Percentiles rank a stretch among this genome's conserved stretches.
Evolutionary conservation across 2,888 invertebrate species (phyloP).

Genomic region (Drosophila kokeensis): DNA sequence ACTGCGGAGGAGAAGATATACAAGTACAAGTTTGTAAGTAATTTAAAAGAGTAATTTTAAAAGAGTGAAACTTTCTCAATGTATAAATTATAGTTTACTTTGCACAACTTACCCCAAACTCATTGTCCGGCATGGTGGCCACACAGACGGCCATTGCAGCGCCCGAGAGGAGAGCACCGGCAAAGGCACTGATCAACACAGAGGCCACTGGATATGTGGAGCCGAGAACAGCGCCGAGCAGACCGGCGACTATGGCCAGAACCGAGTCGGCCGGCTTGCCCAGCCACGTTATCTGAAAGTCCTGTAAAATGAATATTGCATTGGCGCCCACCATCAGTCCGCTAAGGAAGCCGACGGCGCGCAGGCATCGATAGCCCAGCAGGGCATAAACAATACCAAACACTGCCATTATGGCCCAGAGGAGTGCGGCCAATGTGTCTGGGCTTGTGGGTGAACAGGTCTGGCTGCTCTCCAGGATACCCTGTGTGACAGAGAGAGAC

Average conservation of each 20-base stretch:
- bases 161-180: constrained; percentile 84
- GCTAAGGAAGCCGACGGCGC: constrained; percentile 94
- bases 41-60: not conserved
- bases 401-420: constrained; percentile 86
- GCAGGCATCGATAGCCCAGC: constrained; percentile 94
- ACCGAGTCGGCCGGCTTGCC: constrained; percentile 86
- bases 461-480: constrained; percentile 84
- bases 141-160: constrained; percentile 85
- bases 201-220: constrained; percentile 85
- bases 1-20: constrained; percentile 55
- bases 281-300: constrained; percentile 91
- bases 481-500: constrained; percentile 62
- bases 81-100: not conserved
- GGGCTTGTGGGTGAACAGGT: constrained; percentile 83
- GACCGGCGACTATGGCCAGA: constrained; percentile 84
- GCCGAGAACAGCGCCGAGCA: constrained; percentile 84
- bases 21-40: not conserved
- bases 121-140: constrained; percentile 85
- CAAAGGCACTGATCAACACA: constrained; percentile 84
- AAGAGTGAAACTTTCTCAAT: not conserved
- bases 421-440: constrained; percentile 83
- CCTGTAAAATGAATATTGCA: constrained; percentile 93
- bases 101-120: constrained; percentile 83
- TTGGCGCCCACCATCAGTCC: constrained; percentile 94
- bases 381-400: constrained; percentile 94